These are phyloP conservation scores for Araneus ventricosus DNA, from an alignment of 1,140 invertebrate genomes.

Conservation along the genomic window DNA sequence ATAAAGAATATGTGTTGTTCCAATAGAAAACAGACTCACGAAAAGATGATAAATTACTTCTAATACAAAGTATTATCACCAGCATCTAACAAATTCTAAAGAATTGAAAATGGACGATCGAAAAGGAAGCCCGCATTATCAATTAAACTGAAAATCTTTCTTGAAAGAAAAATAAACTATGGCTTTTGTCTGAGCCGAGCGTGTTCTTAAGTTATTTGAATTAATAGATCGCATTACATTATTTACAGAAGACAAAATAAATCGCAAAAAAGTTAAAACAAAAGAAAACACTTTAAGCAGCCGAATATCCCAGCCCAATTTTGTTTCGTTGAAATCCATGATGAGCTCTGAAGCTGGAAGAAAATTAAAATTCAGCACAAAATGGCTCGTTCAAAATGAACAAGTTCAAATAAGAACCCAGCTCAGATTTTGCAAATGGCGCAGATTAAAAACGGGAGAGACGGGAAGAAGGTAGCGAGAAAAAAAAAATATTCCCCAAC, in stretches of 20 bases:
- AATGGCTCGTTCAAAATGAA: constrained; percentile 40
- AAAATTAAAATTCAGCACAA: constrained; percentile 32
- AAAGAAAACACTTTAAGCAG: background rate
- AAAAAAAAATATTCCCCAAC: constrained; percentile 48
- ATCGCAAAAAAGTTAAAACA: background rate
- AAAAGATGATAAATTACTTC: too few species aligned
- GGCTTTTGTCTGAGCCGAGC: background rate
- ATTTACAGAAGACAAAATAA: background rate
- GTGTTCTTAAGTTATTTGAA: background rate
- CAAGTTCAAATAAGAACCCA: constrained; percentile 26
- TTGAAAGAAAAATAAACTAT: too few species aligned
- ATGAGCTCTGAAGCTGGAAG: background rate
- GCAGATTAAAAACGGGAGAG: constrained; percentile 71
- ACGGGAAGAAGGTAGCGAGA: background rate
- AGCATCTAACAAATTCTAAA: too few species aligned
- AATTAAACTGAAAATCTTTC: too few species aligned
- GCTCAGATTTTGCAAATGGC: constrained; percentile 65
- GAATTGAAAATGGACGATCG: too few species aligned
- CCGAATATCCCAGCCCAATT: background rate
- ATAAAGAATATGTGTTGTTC: too few species aligned
- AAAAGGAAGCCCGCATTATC: too few species aligned
- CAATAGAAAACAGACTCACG: too few species aligned
- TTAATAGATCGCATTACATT: constrained; percentile 1
- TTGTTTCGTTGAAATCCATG: background rate
- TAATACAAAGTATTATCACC: too few species aligned